These are phyloP conservation scores for Ranitomeya imitator DNA, from an alignment of 2,113 vertebrate genomes.

Conservation along the genomic window DNA sequence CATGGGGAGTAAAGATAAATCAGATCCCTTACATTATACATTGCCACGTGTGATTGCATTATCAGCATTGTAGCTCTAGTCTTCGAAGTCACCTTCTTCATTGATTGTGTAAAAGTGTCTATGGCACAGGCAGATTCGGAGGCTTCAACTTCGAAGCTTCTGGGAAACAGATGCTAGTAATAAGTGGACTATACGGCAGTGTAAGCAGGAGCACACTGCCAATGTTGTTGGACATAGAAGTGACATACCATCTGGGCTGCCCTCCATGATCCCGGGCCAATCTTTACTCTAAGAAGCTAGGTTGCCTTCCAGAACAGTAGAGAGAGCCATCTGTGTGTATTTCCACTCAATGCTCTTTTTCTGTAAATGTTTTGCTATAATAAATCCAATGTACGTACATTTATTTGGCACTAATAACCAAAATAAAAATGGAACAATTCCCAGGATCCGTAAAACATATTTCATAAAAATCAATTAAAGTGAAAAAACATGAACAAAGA, in stretches of 20 bases:
- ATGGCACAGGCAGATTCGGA: neutral
- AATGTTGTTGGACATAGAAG: neutral
- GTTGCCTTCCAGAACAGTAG: neutral
- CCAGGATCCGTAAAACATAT: neutral
- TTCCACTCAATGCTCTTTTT: neutral
- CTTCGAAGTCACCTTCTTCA: neutral
- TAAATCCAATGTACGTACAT: neutral
- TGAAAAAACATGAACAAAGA: neutral
- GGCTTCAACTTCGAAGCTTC: neutral
- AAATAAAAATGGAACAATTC: neutral
- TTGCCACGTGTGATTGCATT: neutral
- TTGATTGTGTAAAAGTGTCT: neutral
- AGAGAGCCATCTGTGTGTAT: neutral
- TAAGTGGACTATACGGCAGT: neutral
- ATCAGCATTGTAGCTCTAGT: neutral
- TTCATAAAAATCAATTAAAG: neutral
- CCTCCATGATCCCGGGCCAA: neutral
- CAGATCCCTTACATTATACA: too few species aligned
- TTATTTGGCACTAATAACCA: neutral
- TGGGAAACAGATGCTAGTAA: neutral
- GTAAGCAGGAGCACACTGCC: neutral
- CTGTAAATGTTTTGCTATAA: neutral
- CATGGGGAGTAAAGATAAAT: too few species aligned
- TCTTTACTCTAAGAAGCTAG: conserved; percentile 4
- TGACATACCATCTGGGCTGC: neutral